Evolutionary conservation across 2,797 vertebrate species (phyloP).

Genomic region (Macroramphosus scolopax): DNA sequence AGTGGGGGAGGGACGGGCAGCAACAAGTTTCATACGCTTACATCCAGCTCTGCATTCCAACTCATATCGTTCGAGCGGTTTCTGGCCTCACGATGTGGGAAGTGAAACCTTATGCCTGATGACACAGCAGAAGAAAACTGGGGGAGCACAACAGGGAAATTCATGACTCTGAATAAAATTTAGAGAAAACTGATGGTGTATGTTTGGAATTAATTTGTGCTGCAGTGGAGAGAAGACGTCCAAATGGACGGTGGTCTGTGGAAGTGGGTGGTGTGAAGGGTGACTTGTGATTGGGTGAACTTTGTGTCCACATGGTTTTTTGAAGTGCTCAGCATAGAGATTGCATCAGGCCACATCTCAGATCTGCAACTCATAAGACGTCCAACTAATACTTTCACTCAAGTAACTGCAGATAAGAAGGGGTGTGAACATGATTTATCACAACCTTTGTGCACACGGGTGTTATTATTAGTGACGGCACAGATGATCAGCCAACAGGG

Average conservation of each 20-base stretch:
- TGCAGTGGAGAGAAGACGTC: constrained; percentile 11
- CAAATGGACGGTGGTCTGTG: constrained; percentile 48
- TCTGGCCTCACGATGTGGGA: constrained; percentile 24
- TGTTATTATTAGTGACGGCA: too few relatives aligned
- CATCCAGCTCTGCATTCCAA: constrained; percentile 3
- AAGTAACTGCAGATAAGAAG: too few relatives aligned
- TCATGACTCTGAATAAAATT: constrained; percentile 23
- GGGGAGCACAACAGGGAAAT: constrained; percentile 11
- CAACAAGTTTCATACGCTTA: background rate
- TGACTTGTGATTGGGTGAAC: constrained; percentile 58
- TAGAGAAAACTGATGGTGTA: constrained; percentile 21
- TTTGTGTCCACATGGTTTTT: constrained; percentile 38
- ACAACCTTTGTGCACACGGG: too few relatives aligned
- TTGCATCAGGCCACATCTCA: too few relatives aligned
- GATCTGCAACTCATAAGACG: too few relatives aligned
- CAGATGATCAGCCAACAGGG: too few relatives aligned
- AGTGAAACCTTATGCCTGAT: constrained; percentile 30
- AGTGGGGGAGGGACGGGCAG: constrained; percentile 2
- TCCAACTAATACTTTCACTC: too few relatives aligned
- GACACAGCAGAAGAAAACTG: constrained; percentile 16
- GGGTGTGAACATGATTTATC: too few relatives aligned
- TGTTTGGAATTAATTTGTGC: constrained; percentile 19
- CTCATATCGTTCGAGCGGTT: constrained; percentile 2
- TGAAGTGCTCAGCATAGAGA: constrained; percentile 17
- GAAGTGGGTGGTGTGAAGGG: constrained; percentile 37